These are phyloP conservation scores for Ceraclea dissimilis DNA, from an alignment of 2,888 invertebrate species.

Conservation along the genomic window DNA sequence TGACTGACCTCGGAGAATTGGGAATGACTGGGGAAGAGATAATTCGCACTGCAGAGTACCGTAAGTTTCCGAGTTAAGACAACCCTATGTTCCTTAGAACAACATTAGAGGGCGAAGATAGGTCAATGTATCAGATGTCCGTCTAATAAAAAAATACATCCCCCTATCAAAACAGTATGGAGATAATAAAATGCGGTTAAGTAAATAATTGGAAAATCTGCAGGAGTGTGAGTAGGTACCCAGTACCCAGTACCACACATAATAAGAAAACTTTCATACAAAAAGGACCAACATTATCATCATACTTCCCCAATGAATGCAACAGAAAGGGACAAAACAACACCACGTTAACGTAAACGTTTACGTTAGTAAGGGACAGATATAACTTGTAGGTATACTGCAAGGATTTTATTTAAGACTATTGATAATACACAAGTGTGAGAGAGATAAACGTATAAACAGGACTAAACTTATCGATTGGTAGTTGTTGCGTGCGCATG, in stretches of 20 bases:
- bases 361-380: not conserved
- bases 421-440: not conserved
- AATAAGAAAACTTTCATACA: not conserved
- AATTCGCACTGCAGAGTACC: no score
- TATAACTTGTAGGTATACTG: not conserved
- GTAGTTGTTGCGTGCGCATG: slow-evolving; percentile 1
- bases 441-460: not conserved
- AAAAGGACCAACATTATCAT: not conserved
- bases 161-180: no score
- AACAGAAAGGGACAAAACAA: not conserved
- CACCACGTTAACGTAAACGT: not conserved
- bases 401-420: not conserved
- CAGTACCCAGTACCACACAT: not conserved
- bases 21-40: no score
- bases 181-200: no score
- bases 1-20: no score
- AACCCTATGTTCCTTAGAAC: no score
- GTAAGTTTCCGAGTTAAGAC: no score
- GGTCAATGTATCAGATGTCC: no score
- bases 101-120: no score
- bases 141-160: no score
- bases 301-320: not conserved
- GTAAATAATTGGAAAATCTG: no score
- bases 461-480: not conserved
- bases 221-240: no score